A percentile compares a stretch with the other conserved stretches of the same genome.
These are phyloP conservation scores for Psittacara wagleri DNA, from an alignment of 2,113 vertebrate species.

Conservation along the genomic window DNA sequence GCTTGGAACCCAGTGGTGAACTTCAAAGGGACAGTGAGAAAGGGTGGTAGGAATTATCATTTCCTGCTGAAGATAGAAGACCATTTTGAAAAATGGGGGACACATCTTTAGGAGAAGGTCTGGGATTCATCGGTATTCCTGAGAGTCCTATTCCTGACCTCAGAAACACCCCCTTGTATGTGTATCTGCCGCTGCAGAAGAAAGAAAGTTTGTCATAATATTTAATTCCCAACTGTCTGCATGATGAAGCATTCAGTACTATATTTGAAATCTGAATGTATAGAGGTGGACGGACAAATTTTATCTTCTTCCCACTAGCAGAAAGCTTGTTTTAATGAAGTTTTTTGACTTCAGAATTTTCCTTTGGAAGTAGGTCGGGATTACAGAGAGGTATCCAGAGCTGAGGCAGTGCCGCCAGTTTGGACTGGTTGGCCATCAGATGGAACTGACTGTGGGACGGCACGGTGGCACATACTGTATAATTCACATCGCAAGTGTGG, in stretches of 20 bases:
- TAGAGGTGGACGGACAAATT: neutral
- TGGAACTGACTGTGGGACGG: neutral
- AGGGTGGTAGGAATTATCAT: neutral
- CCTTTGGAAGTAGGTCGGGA: neutral
- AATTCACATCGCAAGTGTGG: neutral
- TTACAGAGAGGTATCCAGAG: neutral
- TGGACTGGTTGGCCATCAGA: neutral
- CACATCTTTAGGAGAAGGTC: neutral
- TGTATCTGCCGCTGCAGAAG: neutral
- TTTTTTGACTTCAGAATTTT: neutral
- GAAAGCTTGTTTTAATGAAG: neutral
- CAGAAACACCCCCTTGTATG: neutral
- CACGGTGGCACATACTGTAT: neutral
- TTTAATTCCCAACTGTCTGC: neutral
- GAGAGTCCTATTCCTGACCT: neutral
- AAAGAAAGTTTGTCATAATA: neutral
- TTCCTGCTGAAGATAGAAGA: neutral
- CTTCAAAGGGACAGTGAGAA: neutral
- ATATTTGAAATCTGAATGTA: neutral
- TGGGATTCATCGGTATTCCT: neutral
- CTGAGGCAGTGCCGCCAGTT: neutral
- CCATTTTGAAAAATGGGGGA: neutral
- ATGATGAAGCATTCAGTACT: neutral
- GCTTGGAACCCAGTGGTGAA: neutral
- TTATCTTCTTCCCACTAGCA: neutral